Evolutionary conservation across 2,797 vertebrate genomes (phyloP), one percentile per base, ranked within the genome.

Genomic region (Orestias chungarensis): DNA sequence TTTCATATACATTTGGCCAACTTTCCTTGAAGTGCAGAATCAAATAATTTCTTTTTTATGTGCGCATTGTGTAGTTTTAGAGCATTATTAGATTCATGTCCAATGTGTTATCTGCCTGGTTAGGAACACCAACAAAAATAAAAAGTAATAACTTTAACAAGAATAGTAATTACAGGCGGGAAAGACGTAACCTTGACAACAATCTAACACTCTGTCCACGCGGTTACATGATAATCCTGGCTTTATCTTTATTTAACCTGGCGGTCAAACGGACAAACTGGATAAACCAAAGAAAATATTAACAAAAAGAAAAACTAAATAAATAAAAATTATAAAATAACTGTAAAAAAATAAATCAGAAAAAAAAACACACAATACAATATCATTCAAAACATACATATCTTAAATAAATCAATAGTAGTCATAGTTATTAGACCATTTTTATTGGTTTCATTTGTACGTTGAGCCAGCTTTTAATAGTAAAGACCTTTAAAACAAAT

Each of bases 161-260:
- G 14, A 57, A 33, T 6, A 20, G 31, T 29, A 29, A 31, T 29
- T 15, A 15, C 27, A 29, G 29, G 12, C 15, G 7, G n/a, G 9
- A 59, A 59, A 35, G 55, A 7, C n/a, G 20, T 23, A 23, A 31
- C 17, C 5, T 20, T 61, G 59, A 20, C 20, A 62, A n/a, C 7
- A n/a, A 62, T 40, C 35, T 12, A 62, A 25, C 23, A 10, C 33
- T 62, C 23, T 38, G 18, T 23, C 9, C 9, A 18, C 10, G 31
- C 35, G 55, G 6, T 59, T 35, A 15, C 54, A 17, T 55, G 17
- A 14, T 55, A 42, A 2, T 3, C 23, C 35, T 17, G 4, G 4
- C 9, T 42, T 62, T 62, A 25, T 62, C 20, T 62, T 38, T 62
- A 62, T 62, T 62, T 40, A 62, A 11, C 8, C n/a, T n/a, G 49